A percentile compares a stretch with the other conserved stretches of the same genome.
Conservation (phyloP, 2,113 vertebrate species). For the Spea multiplicata region DNA sequence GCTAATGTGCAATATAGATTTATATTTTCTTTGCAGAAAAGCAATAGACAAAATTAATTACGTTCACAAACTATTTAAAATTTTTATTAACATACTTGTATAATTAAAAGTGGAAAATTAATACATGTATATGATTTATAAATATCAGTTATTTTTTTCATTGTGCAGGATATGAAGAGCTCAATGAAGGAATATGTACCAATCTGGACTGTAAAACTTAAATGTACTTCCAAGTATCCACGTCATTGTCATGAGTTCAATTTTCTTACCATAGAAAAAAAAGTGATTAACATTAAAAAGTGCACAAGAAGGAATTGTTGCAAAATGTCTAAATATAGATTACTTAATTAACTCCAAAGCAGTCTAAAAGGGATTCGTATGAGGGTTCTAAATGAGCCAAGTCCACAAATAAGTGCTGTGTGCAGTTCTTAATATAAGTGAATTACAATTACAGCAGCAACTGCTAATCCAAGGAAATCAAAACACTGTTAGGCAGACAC, state of each 20-base stretch:
- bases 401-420: background rate
- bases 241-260: conserved; percentile 27
- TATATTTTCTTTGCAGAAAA: too few species aligned
- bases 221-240: conserved; percentile 3
- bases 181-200: background rate
- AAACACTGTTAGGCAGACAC: conserved; percentile 59
- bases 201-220: background rate
- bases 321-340: conserved; percentile 62
- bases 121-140: background rate
- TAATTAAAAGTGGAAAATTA: background rate
- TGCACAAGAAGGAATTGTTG: conserved; percentile 45
- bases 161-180: too few species aligned
- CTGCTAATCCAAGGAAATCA: conserved; percentile 58
- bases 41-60: too few species aligned
- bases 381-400: conserved; percentile 37
- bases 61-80: too few species aligned
- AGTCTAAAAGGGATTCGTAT: conserved; percentile 45
- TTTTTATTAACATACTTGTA: too few species aligned
- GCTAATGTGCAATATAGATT: too few species aligned
- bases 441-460: conserved; percentile 52
- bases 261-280: conserved; percentile 50
- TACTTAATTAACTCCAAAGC: conserved; percentile 60
- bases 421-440: conserved; percentile 51
- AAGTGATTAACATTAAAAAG: conserved; percentile 57
- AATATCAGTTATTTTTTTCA: background rate